phyloP scores from a whole-genome alignment of 2,888 invertebrate genomes.

The Leptopilina syphax region DNA sequence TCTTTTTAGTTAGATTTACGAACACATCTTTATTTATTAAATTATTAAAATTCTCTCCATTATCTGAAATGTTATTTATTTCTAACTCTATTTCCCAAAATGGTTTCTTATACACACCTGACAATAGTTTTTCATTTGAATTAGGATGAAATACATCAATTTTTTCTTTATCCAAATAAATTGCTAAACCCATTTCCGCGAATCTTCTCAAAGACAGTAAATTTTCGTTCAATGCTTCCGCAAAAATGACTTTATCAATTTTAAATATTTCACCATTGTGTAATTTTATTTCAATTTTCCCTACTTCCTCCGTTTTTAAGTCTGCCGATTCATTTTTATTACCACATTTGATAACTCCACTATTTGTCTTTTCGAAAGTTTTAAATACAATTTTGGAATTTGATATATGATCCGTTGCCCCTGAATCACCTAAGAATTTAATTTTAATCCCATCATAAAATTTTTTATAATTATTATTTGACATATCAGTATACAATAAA shows the following conservation, averaged over 20 bases:
- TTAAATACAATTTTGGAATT: slow-evolving; percentile 29
- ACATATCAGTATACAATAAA: neutral
- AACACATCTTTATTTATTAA: slow-evolving; percentile 16
- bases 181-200: slow-evolving; percentile 53
- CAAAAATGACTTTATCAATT: slow-evolving; percentile 42
- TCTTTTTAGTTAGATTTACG: slow-evolving; percentile 34
- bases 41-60: neutral
- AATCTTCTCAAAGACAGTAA: slow-evolving; percentile 56
- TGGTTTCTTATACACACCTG: slow-evolving; percentile 53
- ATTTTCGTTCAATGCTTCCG: neutral
- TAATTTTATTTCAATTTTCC: neutral
- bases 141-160: slow-evolving; percentile 51
- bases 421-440: slow-evolving; percentile 41
- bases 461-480: neutral
- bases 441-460: neutral
- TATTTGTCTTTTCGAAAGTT: neutral
- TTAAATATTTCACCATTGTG: slow-evolving; percentile 43
- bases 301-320: slow-evolving; percentile 2
- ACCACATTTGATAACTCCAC: neutral
- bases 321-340: neutral
- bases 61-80: slow-evolving; percentile 45
- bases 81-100: slow-evolving; percentile 52
- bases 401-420: slow-evolving; percentile 41
- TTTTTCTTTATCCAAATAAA: slow-evolving; percentile 55
- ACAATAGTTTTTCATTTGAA: slow-evolving; percentile 50